Percentiles rank a stretch among this genome's conserved stretches.
Evolutionary conservation across 2,888 invertebrate species (phyloP).

Genomic region (Trachelus stipa): DNA sequence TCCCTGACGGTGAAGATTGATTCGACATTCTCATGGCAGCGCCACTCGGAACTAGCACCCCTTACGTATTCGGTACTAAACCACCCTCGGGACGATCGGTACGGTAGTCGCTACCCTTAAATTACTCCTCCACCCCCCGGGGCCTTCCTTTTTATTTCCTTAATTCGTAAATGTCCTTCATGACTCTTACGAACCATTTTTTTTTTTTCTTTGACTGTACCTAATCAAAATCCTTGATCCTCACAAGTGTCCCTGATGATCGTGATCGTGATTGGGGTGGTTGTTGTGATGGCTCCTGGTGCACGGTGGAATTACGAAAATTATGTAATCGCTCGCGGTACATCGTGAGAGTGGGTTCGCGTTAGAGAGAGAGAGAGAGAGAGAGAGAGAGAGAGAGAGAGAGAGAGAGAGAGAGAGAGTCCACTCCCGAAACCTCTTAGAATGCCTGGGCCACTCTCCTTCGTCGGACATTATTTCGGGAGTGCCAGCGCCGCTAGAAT

Average conservation of each 20-base stretch:
- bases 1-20: neutral
- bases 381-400: conserved; percentile 3
- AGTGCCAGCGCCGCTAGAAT: conserved; percentile 51
- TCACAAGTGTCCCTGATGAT: neutral
- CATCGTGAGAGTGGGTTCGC: neutral
- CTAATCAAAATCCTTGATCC: neutral
- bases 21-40: conserved; percentile 3
- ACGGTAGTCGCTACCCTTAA: neutral
- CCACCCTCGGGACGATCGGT: neutral
- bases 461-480: conserved; percentile 56
- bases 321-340: conserved; percentile 35
- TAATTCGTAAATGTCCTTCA: neutral
- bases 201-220: neutral
- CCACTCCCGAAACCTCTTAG: conserved; percentile 6
- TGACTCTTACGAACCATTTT: neutral
- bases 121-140: neutral
- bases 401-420: conserved; percentile 8
- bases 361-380: conserved; percentile 6
- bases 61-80: neutral
- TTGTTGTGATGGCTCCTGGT: neutral
- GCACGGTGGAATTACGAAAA: conserved; percentile 28
- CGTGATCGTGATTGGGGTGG: neutral
- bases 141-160: neutral
- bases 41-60: neutral
- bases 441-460: conserved; percentile 19